Evolutionary conservation across 1,140 invertebrate genomes (phyloP).

Genomic region (Dreissena polymorpha): DNA sequence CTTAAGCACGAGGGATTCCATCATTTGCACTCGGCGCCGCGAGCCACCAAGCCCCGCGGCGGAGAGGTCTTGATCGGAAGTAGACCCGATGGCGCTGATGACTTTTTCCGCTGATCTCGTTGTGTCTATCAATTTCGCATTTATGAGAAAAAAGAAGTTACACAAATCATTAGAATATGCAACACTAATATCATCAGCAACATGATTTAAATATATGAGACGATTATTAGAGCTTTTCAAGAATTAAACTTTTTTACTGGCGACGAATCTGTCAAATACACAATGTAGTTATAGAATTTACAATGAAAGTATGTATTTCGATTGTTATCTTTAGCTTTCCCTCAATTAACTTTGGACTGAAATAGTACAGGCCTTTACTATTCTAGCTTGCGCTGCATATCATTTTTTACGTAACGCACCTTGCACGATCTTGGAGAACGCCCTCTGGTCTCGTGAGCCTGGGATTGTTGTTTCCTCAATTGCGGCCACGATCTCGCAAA

Average conservation of each 20-base stretch:
- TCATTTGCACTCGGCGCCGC: slow-evolving; percentile 26
- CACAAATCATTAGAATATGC: neutral
- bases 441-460: neutral
- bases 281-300: too few relatives aligned
- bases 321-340: too few relatives aligned
- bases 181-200: neutral
- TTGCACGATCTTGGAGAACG: slow-evolving; percentile 16
- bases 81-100: neutral
- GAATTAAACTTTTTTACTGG: too few relatives aligned
- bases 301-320: too few relatives aligned
- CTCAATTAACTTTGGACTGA: neutral
- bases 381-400: neutral
- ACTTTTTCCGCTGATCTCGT: neutral
- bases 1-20: slow-evolving; percentile 24
- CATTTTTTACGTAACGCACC: neutral
- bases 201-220: neutral
- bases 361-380: too few relatives aligned
- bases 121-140: neutral
- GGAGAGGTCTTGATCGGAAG: neutral
- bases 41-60: neutral
- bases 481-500: slow-evolving; percentile 12
- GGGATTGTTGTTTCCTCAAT: slow-evolving; percentile 9
- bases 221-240: too few relatives aligned
- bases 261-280: too few relatives aligned
- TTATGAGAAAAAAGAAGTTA: neutral